Base-by-base conservation (phyloP, 2,888 invertebrate species). In the Himalopsyche tibetana region DNA sequence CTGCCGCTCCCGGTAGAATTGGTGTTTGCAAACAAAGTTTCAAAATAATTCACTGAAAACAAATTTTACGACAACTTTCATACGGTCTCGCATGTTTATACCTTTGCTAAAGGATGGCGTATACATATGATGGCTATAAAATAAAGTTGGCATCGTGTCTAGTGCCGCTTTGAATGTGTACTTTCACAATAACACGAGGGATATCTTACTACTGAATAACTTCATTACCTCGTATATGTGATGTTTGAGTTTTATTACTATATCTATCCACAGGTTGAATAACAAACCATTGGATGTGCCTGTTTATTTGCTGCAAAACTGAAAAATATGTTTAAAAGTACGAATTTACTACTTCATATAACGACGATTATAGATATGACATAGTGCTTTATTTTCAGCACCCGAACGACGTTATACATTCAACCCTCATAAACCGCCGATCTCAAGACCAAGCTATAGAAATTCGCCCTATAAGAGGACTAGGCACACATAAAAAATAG, bases 121-220 rank as follows among this genome's bases (percentile, higher is more conserved):
- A 74, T 74, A 74, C 74, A 74, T 74, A 36, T 74, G 74, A 74
- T 74, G 74, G 74, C 38, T 15, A 74, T 74, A 74, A 74, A 74
- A 74, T 74, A 74, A 3, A 74, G 74, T 74, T 74, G 74, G 38
- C 74, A 38, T 38, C 74, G 74, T 74, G 74, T 74, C 74, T 74
- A 74, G 74, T 38, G 74, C 38, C 74, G 74, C 36, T 80, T 42
- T 80, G 51, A 51, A 80, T 45, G 45, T 51, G 51, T 42, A 19
- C 45, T 45, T 80, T n/a, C 42, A 80, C 80, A 80, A 80, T 80
- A 42, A 80, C 40, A 80, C 74, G 45, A 12, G 51, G 80, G n/a
- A 42, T 80, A 80, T 80, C 80, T 80, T 80, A 80, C 80, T 80
- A 17, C 80, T 42, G 80, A 80, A 80, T 45, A 80, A 80, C 80